Evolutionary conservation across 2,797 vertebrate genomes (phyloP).

Genomic region (Sebastes elongatus): DNA sequence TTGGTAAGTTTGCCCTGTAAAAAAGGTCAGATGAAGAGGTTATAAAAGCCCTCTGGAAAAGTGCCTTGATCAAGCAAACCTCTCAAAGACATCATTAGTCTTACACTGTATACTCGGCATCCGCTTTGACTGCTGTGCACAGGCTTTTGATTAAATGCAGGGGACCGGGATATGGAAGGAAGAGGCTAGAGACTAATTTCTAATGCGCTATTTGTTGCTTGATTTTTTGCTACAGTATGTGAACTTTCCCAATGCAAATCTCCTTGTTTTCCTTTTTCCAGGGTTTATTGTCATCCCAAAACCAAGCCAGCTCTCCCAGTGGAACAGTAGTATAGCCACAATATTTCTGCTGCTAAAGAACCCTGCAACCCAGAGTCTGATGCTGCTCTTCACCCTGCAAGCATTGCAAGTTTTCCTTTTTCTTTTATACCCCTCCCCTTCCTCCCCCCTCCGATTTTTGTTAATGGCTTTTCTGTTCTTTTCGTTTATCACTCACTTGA

Average conservation of each 20-base stretch:
- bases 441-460: constrained; percentile 31
- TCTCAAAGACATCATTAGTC: constrained; percentile 42
- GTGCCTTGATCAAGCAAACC: constrained; percentile 55
- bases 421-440: constrained; percentile 46
- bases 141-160: constrained; percentile 36
- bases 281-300: constrained; percentile 96
- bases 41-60: background rate
- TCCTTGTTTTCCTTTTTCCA: constrained; percentile 91
- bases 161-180: constrained; percentile 13
- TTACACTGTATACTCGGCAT: constrained; percentile 14
- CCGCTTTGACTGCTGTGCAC: constrained; percentile 31
- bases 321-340: constrained; percentile 96
- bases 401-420: constrained; percentile 84
- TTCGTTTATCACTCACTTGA: constrained; percentile 65
- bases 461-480: constrained; percentile 65
- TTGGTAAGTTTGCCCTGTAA: background rate
- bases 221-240: constrained; percentile 66
- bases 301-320: constrained; percentile 96
- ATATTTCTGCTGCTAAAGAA: constrained; percentile 89
- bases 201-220: constrained; percentile 66
- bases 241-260: constrained; percentile 80
- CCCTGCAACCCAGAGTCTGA: constrained; percentile 88
- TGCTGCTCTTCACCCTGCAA: constrained; percentile 89
- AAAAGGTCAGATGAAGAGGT: background rate
- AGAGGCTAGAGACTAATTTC: constrained; percentile 31